Evolutionary conservation across 2,797 vertebrate genomes (phyloP), one percentile per base, ranked within the genome.

Genomic region (Brotula barbata): DNA sequence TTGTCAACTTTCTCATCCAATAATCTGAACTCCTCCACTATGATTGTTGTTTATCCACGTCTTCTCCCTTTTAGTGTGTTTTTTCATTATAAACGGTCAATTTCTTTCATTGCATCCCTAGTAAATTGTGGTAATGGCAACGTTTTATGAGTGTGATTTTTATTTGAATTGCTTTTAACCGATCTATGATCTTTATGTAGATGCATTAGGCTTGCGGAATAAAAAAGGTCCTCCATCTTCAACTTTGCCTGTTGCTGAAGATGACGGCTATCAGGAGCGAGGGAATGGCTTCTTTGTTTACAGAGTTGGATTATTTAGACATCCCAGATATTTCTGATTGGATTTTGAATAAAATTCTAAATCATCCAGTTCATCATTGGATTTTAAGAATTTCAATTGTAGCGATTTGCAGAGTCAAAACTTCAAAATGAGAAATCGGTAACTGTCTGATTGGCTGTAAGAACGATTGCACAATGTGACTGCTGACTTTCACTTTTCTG

Each of bases 131-230:
- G 36, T 40, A 49, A 77, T 49, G 21, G 43, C 33, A 39, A 70
- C 73, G 61, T 53, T 85, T 75, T 58, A 77, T 58, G 68, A 48
- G 58, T 63, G 59, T 56, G 41, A 14, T 25, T 64, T 77, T 73
- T 59, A 78, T 55, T 62, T 61, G n/a, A 80, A 72, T 56, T 53
- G 68, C 57, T 51, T 64, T 73, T 73, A 69, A n/a, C 52, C 77
- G 63, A 82, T 71, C 19, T 22, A 39, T 67, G 47, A 56, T 66
- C 81, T 72, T 78, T 65, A 72, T 74, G 65, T 42, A 5, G 39
- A 37, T 51, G 46, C 45, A 28, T 4, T 8, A 28, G 33, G 42
- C 73, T 62, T 28, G 56, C 40, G 19, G 52, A 65, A 68, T 77
- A 48, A 63, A 47, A 34, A 25, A 40, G 21, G 53, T 28, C 13